Conservation (phyloP, 2,888 invertebrate genomes). For the Agapostemon virescens region DNA sequence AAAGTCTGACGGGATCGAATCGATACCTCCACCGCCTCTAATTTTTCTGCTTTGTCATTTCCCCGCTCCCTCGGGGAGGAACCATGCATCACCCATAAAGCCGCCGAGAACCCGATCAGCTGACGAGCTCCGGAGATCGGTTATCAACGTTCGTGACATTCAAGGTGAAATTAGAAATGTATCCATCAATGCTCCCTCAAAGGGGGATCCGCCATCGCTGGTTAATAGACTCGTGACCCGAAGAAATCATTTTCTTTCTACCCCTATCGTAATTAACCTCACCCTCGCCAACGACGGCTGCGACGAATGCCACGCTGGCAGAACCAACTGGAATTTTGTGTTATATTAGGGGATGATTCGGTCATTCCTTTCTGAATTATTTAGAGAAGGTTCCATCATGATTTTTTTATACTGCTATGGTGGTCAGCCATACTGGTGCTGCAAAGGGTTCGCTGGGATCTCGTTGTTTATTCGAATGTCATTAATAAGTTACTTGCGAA, state of each 20-base stretch:
- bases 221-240: slow-evolving; percentile 34
- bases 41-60: slow-evolving; percentile 2
- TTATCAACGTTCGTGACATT: slow-evolving; percentile 27
- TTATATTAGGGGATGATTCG: not conserved
- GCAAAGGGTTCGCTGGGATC: not conserved
- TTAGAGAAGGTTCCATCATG: not conserved
- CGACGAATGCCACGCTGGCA: slow-evolving; percentile 12
- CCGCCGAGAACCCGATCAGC: slow-evolving; percentile 12
- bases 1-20: not conserved
- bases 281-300: not conserved
- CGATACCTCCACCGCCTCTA: not conserved
- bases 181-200: slow-evolving; percentile 5
- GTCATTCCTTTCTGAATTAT: not conserved
- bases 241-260: slow-evolving; percentile 37
- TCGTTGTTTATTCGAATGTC: not conserved
- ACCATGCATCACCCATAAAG: not conserved
- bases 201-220: not conserved
- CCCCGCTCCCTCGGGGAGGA: not conserved
- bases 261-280: slow-evolving; percentile 40
- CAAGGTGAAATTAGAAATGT: slow-evolving; percentile 33
- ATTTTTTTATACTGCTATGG: not conserved
- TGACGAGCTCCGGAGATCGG: slow-evolving; percentile 9
- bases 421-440: not conserved
- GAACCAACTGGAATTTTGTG: slow-evolving; percentile 5
- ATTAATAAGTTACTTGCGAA: not conserved